A percentile compares a stretch with the other conserved stretches of the same genome.
Conservation (phyloP, 2,113 vertebrate genomes). For the Lutjanus erythropterus region DNA sequence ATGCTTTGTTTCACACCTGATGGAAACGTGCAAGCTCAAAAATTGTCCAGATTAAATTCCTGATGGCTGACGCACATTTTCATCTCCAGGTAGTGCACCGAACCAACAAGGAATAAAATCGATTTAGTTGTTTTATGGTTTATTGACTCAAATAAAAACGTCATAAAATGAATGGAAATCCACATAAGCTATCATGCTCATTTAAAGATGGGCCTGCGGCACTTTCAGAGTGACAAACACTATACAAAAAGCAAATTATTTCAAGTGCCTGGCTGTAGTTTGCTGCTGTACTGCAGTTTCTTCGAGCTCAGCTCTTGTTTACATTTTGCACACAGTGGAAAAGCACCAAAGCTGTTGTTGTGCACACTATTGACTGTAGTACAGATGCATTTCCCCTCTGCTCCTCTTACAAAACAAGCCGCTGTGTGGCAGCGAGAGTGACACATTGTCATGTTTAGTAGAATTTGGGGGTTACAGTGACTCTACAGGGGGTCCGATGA, state of each 20-base stretch:
- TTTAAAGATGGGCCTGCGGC: slow-evolving; percentile 10
- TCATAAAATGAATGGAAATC: slow-evolving; percentile 5
- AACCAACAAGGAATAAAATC: slow-evolving; percentile 27
- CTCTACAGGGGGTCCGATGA: slow-evolving; percentile 11
- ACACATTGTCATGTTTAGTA: slow-evolving; percentile 33
- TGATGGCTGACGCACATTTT: slow-evolving; percentile 21
- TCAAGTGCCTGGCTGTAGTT: not conserved
- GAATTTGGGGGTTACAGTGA: slow-evolving; percentile 24
- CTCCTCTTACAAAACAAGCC: slow-evolving; percentile 25
- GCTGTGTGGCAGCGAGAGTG: slow-evolving; percentile 18
- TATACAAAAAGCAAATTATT: not conserved
- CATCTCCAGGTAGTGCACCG: slow-evolving; percentile 20
- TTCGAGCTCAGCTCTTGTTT: slow-evolving; percentile 18
- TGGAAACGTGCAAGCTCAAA: slow-evolving; percentile 16
- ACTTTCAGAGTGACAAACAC: not conserved
- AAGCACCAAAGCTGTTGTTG: slow-evolving; percentile 37
- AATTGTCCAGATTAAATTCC: slow-evolving; percentile 29
- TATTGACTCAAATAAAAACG: slow-evolving; percentile 43
- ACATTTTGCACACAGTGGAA: slow-evolving; percentile 11
- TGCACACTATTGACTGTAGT: slow-evolving; percentile 11
- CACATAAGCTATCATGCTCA: not conserved
- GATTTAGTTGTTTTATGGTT: slow-evolving; percentile 46
- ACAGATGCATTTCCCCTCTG: slow-evolving; percentile 4
- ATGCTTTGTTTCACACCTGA: slow-evolving; percentile 11
- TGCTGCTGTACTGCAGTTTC: not conserved